These are phyloP conservation scores for Zapus hudsonius DNA, from an alignment of 2,113 vertebrate genomes.

Conservation along the genomic window DNA sequence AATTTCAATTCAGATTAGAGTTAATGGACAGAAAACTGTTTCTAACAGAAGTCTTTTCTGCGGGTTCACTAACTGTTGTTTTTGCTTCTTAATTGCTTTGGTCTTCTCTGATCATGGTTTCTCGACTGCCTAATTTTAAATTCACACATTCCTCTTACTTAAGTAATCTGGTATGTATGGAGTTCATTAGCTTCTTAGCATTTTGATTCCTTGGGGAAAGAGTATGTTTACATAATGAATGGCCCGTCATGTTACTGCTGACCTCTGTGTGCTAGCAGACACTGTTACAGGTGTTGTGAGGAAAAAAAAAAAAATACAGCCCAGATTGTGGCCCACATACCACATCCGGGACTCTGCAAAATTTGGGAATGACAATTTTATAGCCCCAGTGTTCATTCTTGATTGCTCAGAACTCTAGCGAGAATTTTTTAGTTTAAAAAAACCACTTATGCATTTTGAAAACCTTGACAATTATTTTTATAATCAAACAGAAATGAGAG, in stretches of 20 bases:
- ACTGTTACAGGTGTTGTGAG: background rate
- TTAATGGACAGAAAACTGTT: constrained; percentile 69
- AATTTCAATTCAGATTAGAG: constrained; percentile 51
- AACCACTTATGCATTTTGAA: background rate
- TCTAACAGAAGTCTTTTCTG: constrained; percentile 34
- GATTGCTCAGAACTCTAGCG: background rate
- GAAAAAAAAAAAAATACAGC: background rate
- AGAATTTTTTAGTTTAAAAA: background rate
- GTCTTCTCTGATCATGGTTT: background rate
- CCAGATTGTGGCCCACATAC: background rate
- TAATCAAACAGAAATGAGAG: background rate
- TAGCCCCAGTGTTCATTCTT: background rate
- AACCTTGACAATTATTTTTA: background rate
- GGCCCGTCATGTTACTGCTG: background rate
- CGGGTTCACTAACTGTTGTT: background rate
- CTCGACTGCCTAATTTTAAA: background rate
- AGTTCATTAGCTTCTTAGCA: background rate
- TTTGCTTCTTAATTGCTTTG: constrained; percentile 1
- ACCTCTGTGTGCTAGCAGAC: background rate
- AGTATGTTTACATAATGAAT: constrained; percentile 24
- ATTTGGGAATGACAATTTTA: background rate
- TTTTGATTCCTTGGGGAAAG: constrained; percentile 18
- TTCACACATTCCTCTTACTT: background rate
- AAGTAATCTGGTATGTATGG: background rate
- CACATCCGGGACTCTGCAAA: background rate